Percentiles rank a stretch among this genome's conserved stretches.
Evolutionary conservation across 2,113 vertebrate genomes (phyloP).

Genomic region (Percina caprodes): DNA sequence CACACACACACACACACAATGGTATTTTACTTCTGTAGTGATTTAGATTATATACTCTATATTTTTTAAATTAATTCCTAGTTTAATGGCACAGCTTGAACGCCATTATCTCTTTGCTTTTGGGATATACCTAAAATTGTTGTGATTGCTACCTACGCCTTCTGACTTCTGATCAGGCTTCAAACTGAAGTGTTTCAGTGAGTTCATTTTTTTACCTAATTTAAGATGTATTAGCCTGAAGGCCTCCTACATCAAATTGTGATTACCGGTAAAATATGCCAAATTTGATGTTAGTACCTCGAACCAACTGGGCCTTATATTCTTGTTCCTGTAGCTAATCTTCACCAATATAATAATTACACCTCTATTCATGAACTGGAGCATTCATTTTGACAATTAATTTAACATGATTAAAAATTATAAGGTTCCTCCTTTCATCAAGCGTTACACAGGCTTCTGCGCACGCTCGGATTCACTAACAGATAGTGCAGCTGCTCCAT

Average conservation of each 20-base stretch:
- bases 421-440: constrained; percentile 69
- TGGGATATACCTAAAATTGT: constrained; percentile 33
- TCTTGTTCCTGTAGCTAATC: constrained; percentile 55
- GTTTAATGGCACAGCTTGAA: constrained; percentile 36
- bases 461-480: constrained; percentile 80
- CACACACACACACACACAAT: background rate
- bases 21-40: constrained; percentile 1
- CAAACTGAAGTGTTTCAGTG: constrained; percentile 12
- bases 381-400: constrained; percentile 75
- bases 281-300: constrained; percentile 33
- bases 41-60: constrained; percentile 10
- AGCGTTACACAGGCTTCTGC: constrained; percentile 72
- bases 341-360: constrained; percentile 70
- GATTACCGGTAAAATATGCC: constrained; percentile 30
- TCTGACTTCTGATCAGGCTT: constrained; percentile 37
- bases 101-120: constrained; percentile 19
- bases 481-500: constrained; percentile 81
- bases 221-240: constrained; percentile 20
- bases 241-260: constrained; percentile 27
- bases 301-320: constrained; percentile 32
- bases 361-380: constrained; percentile 64
- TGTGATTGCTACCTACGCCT: background rate
- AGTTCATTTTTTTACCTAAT: constrained; percentile 29
- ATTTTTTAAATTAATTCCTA: constrained; percentile 29
- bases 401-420: constrained; percentile 78